Percentiles rank a stretch among this genome's conserved stretches.
Conservation (phyloP, 2,888 invertebrate genomes). For the Gymnoscelis rufifasciata region DNA sequence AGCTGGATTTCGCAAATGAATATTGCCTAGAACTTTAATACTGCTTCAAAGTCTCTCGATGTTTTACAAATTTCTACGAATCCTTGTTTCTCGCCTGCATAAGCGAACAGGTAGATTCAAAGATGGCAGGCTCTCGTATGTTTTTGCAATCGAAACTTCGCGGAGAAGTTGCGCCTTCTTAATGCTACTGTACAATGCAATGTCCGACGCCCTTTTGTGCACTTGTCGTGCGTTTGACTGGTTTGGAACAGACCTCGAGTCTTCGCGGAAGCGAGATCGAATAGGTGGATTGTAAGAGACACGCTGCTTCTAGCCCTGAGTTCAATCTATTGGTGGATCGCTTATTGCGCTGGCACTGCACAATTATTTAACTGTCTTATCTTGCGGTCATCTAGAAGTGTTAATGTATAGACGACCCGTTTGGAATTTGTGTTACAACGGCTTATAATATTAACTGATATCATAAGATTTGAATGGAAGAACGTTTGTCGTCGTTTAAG, state of each 20-base stretch:
- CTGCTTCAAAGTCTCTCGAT: slow-evolving; percentile 34
- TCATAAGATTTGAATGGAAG: no score
- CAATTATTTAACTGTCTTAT: slow-evolving; percentile 37
- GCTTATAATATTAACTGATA: no score
- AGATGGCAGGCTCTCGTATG: slow-evolving; percentile 42
- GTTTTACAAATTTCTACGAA: slow-evolving; percentile 41
- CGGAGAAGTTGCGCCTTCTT: slow-evolving; percentile 47
- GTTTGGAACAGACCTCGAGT: slow-evolving; percentile 50
- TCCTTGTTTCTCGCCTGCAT: slow-evolving; percentile 48
- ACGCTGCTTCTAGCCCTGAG: slow-evolving; percentile 41
- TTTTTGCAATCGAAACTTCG: slow-evolving; percentile 39
- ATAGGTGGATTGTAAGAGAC: slow-evolving; percentile 53
- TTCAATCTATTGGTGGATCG: slow-evolving; percentile 63
- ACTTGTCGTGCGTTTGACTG: slow-evolving; percentile 63
- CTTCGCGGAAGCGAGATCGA: slow-evolving; percentile 63
- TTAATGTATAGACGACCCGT: slow-evolving; percentile 15
- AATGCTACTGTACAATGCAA: slow-evolving; percentile 53
- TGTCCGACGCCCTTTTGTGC: slow-evolving; percentile 56
- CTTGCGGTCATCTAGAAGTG: slow-evolving; percentile 21
- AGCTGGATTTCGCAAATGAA: slow-evolving; percentile 14
- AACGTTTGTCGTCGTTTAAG: no score
- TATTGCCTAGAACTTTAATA: slow-evolving; percentile 20
- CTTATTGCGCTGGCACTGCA: slow-evolving; percentile 47
- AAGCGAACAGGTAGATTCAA: slow-evolving; percentile 52
- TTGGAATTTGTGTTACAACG: slow-evolving; percentile 8